phyloP scores from a whole-genome alignment of 2,888 invertebrate species.

The Synergus japonicus region DNA sequence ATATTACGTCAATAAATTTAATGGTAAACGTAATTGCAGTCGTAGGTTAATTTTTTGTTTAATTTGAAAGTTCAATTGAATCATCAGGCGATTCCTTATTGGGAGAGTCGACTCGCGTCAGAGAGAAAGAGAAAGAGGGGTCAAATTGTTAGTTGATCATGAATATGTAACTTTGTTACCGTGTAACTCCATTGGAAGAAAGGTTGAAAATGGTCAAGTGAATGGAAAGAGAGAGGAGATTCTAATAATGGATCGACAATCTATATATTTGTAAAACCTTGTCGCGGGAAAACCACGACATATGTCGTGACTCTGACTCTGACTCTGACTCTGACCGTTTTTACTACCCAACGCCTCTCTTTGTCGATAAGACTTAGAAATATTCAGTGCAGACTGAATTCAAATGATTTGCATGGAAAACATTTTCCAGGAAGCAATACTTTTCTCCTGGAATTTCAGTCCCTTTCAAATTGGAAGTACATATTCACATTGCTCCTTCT shows the following conservation, averaged over 20 bases:
- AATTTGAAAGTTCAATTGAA: constrained; percentile 7
- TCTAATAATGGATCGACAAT: constrained; percentile 50
- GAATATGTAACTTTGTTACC: neutral
- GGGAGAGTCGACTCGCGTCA: constrained; percentile 9
- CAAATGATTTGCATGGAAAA: constrained; percentile 30
- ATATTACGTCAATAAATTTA: too few species aligned
- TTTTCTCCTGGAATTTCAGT: constrained; percentile 12
- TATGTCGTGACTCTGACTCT: constrained; percentile 41
- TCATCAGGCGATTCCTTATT: constrained; percentile 14
- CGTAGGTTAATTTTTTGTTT: neutral
- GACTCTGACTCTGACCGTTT: constrained; percentile 42
- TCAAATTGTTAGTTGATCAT: constrained; percentile 10
- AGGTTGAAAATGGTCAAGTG: constrained; percentile 27
- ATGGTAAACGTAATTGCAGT: too few species aligned
- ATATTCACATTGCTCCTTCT: neutral
- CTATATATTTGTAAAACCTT: constrained; percentile 50
- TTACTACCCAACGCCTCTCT: constrained; percentile 49
- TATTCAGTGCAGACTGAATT: constrained; percentile 32
- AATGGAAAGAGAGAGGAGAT: constrained; percentile 40
- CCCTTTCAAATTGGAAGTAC: neutral
- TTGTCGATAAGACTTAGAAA: constrained; percentile 51
- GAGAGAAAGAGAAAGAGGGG: neutral
- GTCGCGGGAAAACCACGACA: constrained; percentile 47
- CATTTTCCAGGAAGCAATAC: constrained; percentile 35
- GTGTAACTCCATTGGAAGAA: neutral